Percentiles rank a stretch among this genome's conserved stretches.
phyloP scores from a whole-genome alignment of 2,113 vertebrate genomes.

The Blennius ocellaris region DNA sequence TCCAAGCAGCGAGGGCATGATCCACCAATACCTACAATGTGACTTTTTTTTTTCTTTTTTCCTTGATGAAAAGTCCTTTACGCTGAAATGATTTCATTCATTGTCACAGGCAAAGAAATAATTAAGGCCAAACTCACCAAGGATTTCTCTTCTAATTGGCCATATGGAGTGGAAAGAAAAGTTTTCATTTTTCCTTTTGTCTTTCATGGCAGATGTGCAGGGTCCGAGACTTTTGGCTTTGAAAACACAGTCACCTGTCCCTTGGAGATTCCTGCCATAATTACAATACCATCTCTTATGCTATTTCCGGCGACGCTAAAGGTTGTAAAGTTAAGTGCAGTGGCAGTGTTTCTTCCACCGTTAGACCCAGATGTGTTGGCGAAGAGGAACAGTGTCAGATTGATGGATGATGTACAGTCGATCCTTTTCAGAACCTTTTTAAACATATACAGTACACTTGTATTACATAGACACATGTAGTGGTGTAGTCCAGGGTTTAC shows the following conservation, averaged over 20 bases:
- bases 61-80: conserved; percentile 75
- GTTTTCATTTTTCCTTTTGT: conserved; percentile 78
- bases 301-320: conserved; percentile 49
- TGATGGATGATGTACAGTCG: not conserved
- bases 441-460: no score
- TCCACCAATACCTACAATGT: conserved; percentile 47
- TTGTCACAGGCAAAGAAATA: conserved; percentile 72
- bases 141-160: conserved; percentile 81
- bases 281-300: conserved; percentile 64
- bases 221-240: conserved; percentile 77
- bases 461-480: no score
- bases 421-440: no score
- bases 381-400: not conserved
- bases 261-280: conserved; percentile 71
- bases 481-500: no score
- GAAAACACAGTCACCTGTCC: conserved; percentile 61
- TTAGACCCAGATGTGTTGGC: conserved; percentile 13
- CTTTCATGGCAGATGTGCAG: conserved; percentile 79
- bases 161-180: conserved; percentile 82
- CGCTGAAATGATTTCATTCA: conserved; percentile 77
- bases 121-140: conserved; percentile 79
- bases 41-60: conserved; percentile 24
- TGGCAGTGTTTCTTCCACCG: conserved; percentile 25
- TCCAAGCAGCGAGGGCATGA: conserved; percentile 20
- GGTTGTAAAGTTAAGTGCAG: conserved; percentile 63